These are phyloP conservation scores for Serilophus lunatus DNA, from an alignment of 2,113 vertebrate genomes.

Conservation along the genomic window DNA sequence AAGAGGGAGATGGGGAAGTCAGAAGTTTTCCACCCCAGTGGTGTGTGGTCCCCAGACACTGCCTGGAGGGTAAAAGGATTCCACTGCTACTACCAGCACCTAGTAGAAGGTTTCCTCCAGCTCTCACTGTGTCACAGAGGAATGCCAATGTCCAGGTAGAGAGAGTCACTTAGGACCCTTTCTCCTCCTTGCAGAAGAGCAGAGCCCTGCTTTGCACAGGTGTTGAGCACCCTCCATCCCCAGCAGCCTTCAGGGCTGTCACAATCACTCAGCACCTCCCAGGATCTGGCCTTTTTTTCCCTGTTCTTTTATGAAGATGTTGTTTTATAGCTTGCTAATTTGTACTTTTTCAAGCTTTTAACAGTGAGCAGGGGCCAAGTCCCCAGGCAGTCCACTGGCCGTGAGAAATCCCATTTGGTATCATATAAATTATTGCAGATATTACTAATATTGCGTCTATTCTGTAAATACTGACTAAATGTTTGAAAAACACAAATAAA, in stretches of 20 bases:
- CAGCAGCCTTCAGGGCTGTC: background rate
- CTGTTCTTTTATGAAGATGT: conserved; percentile 24
- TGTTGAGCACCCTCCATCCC: background rate
- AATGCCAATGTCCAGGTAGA: fast-evolving
- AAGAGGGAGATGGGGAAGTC: background rate
- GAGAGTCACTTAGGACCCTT: background rate
- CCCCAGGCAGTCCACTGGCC: conserved; percentile 45
- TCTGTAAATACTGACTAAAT: conserved; percentile 64
- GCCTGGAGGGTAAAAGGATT: background rate
- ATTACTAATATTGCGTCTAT: conserved; percentile 61
- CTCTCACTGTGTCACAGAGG: background rate
- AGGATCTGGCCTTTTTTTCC: conserved; percentile 36
- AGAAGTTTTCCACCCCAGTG: background rate
- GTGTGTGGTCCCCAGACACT: background rate
- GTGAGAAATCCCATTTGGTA: conserved; percentile 60
- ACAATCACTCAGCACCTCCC: conserved; percentile 5
- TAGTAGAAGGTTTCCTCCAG: background rate
- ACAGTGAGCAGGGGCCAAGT: conserved; percentile 54
- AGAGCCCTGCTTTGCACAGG: background rate
- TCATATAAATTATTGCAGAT: conserved; percentile 63
- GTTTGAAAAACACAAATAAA: conserved; percentile 68
- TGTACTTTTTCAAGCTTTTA: conserved; percentile 54
- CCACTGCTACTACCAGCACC: background rate
- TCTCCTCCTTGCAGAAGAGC: background rate
- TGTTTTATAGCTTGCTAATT: conserved; percentile 60